Base-by-base conservation (phyloP, 2,888 invertebrate species). In the Platycheirus albimanus region DNA sequence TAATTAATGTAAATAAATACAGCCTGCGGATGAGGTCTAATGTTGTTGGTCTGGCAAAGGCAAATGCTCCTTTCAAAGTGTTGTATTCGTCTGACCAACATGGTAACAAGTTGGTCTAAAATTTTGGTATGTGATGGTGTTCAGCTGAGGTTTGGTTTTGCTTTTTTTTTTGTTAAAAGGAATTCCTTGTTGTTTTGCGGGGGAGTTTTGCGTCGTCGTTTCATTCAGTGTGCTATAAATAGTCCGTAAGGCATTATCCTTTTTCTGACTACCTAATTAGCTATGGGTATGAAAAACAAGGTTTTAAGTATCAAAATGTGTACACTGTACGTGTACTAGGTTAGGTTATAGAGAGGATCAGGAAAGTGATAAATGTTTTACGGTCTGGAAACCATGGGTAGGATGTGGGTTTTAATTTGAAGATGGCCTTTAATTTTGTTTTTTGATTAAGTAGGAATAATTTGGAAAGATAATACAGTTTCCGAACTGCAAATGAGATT, bases 1-100 rank as follows among this genome's bases (percentile, higher is more conserved):
- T 79, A 79, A 79, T 79, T 79, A 79, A 79, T 72, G 78, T 63
- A 72, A 72, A 79, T 79, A 72, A 61, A 79, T 79, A 67, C 78
- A 54, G 52, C 45, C 30, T 54, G 38, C 45, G 36, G 58, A 36
- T 58, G 33, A 33, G 58, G 56, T 33, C 33, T 56, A 47, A 36
- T 36, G 28, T 45, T 52, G 28, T 24, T 49, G 11, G 5, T 8
- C 30, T 33, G 30, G 30, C 30, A 3, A 24, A 24, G 30, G n/a
- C n/a, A 19, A 61, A 13, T 8, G 36, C 19, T 33, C 13, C 54
- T 45, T n/a, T 28, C 7, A 19, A 30, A 11, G 30, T 63, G 41
- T 19, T 24, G 6, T 61, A 52, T 63, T 61, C 51, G 47, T 49
- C 33, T 49, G 61, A n/a, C 61, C 19, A 67, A 45, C 45, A 54